These are phyloP conservation scores for Poeciliopsis paucimaculata DNA, from an alignment of 2,797 vertebrate genomes.

Conservation along the genomic window DNA sequence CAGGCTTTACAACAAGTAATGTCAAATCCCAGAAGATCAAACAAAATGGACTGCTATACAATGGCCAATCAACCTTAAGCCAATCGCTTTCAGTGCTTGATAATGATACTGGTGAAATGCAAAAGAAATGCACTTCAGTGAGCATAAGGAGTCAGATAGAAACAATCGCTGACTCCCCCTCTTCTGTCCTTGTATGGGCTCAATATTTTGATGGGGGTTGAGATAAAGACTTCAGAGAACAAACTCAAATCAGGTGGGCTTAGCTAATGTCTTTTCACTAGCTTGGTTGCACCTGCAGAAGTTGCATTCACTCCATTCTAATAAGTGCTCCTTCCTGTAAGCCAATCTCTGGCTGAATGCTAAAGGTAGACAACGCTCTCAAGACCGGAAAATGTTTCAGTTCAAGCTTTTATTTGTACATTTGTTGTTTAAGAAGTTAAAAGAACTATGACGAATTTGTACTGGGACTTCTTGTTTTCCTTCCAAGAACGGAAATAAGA, in stretches of 20 bases:
- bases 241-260: constrained; percentile 55
- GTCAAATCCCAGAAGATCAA: constrained; percentile 23
- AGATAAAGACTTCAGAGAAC: constrained; percentile 58
- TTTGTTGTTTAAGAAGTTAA: constrained; percentile 12
- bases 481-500: constrained; percentile 48
- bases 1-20: constrained; percentile 38
- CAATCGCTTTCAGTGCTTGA: constrained; percentile 43
- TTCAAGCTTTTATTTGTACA: constrained; percentile 27
- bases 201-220: constrained; percentile 49
- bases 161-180: constrained; percentile 49
- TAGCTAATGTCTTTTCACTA: constrained; percentile 48
- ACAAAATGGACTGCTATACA: constrained; percentile 50
- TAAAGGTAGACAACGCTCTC: constrained; percentile 5
- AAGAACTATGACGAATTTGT: constrained; percentile 21
- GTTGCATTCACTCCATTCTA: constrained; percentile 45
- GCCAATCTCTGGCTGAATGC: constrained; percentile 11
- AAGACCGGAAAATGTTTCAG: constrained; percentile 21
- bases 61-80: constrained; percentile 54
- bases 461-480: constrained; percentile 9
- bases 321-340: constrained; percentile 34
- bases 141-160: constrained; percentile 24
- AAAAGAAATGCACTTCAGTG: constrained; percentile 31
- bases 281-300: constrained; percentile 55
- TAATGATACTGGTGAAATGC: constrained; percentile 45
- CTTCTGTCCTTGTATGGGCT: constrained; percentile 47